Evolutionary conservation across 1,140 invertebrate species (phyloP).

Genomic region (Heliconius nattereri): DNA sequence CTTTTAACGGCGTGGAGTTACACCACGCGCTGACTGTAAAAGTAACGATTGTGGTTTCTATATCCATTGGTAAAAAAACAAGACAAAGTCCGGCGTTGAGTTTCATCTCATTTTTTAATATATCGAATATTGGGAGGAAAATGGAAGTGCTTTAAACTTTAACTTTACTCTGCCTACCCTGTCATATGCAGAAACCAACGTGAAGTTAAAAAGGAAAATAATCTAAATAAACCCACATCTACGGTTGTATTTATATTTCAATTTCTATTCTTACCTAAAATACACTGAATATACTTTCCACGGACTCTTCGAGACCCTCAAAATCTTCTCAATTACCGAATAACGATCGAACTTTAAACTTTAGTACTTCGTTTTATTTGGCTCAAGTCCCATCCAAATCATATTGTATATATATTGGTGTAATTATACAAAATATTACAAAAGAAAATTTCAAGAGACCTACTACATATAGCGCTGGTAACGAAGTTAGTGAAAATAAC

Average conservation of each 20-base stretch:
- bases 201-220: no score
- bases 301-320: background rate
- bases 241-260: background rate
- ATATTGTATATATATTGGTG: background rate
- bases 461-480: background rate
- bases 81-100: no score
- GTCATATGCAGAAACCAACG: no score
- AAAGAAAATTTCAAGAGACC: slow-evolving; percentile 1
- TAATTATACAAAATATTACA: slow-evolving; percentile 4
- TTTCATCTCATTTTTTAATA: no score
- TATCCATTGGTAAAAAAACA: no score
- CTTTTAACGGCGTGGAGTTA: no score
- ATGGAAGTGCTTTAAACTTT: no score
- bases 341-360: slow-evolving; percentile 13
- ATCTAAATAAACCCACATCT: background rate
- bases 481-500: background rate
- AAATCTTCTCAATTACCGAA: slow-evolving; percentile 5
- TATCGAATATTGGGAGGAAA: no score
- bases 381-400: background rate
- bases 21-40: no score
- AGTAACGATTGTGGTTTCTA: no score
- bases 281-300: background rate
- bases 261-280: background rate
- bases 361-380: background rate
- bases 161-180: no score